phyloP scores from a whole-genome alignment of 1,140 invertebrate species.

The Copidosoma floridanum region DNA sequence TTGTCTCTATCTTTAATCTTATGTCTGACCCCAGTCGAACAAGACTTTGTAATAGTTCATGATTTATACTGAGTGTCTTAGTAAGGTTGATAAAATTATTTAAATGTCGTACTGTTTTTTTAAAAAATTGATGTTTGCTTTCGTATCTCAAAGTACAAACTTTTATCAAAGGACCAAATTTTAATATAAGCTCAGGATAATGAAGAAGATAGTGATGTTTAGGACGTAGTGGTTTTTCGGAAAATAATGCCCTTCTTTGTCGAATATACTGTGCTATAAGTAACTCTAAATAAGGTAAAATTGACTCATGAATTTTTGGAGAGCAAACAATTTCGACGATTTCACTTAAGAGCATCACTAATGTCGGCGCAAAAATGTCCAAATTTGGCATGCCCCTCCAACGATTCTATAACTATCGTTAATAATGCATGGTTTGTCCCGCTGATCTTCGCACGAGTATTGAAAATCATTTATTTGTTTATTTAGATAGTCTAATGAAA shows the following conservation, averaged over 20 bases:
- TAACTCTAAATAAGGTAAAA: no score
- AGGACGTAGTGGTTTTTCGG: conserved; percentile 7
- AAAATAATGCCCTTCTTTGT: no score
- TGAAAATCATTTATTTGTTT: conserved; percentile 26
- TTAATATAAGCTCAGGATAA: conserved; percentile 23
- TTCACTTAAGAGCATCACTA: no score
- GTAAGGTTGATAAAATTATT: conserved; percentile 28
- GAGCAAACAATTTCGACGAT: no score
- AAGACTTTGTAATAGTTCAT: conserved; percentile 28
- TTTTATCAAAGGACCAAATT: conserved; percentile 27
- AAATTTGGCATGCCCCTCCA: conserved; percentile 28
- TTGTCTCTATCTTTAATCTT: conserved; percentile 14
- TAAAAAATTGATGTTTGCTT: conserved; percentile 27
- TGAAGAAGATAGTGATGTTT: conserved; percentile 27
- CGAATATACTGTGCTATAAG: no score
- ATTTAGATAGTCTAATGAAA: conserved; percentile 27
- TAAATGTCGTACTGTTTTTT: conserved; percentile 14
- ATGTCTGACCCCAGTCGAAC: conserved; percentile 22
- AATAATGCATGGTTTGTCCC: conserved; percentile 23
- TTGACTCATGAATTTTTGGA: no score
- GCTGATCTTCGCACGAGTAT: conserved; percentile 31
- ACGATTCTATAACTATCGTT: conserved; percentile 15
- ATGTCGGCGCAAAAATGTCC: not conserved
- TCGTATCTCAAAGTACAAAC: conserved; percentile 27
- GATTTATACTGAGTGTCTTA: conserved; percentile 23